phyloP scores from a whole-genome alignment of 2,797 vertebrate genomes.

The Tympanoctomys barrerae region DNA sequence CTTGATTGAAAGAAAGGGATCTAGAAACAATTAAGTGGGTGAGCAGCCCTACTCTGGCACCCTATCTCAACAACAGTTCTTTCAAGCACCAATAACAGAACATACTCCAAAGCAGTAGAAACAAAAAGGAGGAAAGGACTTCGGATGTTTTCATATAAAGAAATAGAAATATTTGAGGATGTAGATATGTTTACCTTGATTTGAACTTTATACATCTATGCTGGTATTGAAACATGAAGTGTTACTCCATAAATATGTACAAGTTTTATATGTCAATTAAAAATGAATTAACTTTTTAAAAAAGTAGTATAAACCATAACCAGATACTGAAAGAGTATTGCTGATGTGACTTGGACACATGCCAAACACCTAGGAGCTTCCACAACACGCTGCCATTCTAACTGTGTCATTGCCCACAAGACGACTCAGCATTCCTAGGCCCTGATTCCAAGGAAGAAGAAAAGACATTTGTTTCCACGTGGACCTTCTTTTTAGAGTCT shows the following conservation, averaged over 20 bases:
- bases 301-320: background rate
- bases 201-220: background rate
- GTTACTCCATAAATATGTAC: background rate
- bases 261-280: background rate
- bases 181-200: background rate
- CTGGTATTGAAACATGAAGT: background rate
- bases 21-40: background rate
- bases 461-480: background rate
- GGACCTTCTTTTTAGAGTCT: constrained; percentile 2
- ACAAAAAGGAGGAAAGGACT: background rate
- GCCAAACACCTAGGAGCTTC: background rate
- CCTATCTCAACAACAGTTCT: background rate
- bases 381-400: background rate
- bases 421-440: constrained; percentile 57
- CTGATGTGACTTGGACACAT: background rate
- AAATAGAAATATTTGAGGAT: constrained; percentile 8
- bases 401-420: background rate
- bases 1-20: background rate
- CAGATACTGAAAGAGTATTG: constrained; percentile 20
- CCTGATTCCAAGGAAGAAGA: background rate
- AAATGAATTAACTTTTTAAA: background rate
- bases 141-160: background rate
- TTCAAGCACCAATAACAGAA: constrained; percentile 37
- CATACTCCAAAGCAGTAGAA: background rate
- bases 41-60: background rate